Evolutionary conservation across 2,888 invertebrate genomes (phyloP).

Genomic region (Melanargia galathea): DNA sequence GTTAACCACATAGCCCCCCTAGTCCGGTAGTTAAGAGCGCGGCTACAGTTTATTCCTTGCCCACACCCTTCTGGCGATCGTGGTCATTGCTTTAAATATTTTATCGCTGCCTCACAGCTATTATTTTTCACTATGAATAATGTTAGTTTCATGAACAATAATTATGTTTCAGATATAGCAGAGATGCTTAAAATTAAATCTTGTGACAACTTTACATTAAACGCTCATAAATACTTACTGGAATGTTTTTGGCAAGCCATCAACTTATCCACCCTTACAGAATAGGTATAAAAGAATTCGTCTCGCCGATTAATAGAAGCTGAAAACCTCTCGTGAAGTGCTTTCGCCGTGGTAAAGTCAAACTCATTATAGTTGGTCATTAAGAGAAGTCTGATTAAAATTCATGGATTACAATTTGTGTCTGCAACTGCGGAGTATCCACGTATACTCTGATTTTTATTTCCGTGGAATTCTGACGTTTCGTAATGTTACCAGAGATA

Average conservation of each 20-base stretch:
- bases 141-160: background rate
- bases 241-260: background rate
- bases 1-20: no score
- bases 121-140: background rate
- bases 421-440: no score
- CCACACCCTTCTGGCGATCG: no score
- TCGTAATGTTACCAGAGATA: no score
- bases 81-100: background rate
- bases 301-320: background rate
- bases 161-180: no score
- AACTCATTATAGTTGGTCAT: background rate
- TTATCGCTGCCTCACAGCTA: background rate
- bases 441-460: no score
- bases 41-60: background rate
- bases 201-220: background rate
- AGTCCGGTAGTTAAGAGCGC: no score
- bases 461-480: no score
- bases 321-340: background rate
- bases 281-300: background rate
- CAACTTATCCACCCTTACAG: background rate
- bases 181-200: background rate
- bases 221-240: background rate
- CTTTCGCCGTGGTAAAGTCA: conserved; percentile 1
- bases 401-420: no score
- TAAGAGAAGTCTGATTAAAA: no score